These are phyloP conservation scores for Dromius quadrimaculatus DNA, from an alignment of 2,888 invertebrate species.

Conservation along the genomic window DNA sequence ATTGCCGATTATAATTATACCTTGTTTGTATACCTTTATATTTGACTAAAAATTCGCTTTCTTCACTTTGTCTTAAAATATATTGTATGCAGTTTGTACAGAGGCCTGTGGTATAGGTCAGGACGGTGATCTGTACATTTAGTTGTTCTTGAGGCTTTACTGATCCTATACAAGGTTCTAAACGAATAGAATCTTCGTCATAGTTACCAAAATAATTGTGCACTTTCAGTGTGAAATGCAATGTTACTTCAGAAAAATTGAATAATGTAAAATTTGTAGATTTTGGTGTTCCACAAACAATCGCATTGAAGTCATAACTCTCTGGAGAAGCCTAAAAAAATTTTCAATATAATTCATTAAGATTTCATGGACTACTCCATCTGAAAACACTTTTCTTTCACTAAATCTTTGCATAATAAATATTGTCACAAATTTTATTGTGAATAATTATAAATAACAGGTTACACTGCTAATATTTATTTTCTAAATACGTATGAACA, in stretches of 20 bases:
- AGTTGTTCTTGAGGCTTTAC: background rate
- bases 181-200: background rate
- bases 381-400: too few relatives aligned
- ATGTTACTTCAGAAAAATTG: constrained; percentile 10
- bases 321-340: constrained; percentile 18
- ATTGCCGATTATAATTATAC: too few relatives aligned
- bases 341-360: background rate
- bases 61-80: background rate
- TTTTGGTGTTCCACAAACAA: background rate
- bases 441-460: too few relatives aligned
- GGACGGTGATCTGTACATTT: background rate
- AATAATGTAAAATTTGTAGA: background rate
- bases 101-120: background rate
- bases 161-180: background rate
- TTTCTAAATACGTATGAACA: too few relatives aligned
- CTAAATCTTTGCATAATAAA: too few relatives aligned
- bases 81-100: constrained; percentile 15
- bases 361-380: too few relatives aligned
- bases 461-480: too few relatives aligned
- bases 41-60: constrained; percentile 7
- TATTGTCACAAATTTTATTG: too few relatives aligned
- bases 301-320: background rate
- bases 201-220: background rate
- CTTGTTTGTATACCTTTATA: background rate
- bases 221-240: constrained; percentile 14